A percentile compares a stretch with the other conserved stretches of the same genome.
Evolutionary conservation across 2,888 invertebrate genomes (phyloP).

Genomic region (Aphodius sticticus): DNA sequence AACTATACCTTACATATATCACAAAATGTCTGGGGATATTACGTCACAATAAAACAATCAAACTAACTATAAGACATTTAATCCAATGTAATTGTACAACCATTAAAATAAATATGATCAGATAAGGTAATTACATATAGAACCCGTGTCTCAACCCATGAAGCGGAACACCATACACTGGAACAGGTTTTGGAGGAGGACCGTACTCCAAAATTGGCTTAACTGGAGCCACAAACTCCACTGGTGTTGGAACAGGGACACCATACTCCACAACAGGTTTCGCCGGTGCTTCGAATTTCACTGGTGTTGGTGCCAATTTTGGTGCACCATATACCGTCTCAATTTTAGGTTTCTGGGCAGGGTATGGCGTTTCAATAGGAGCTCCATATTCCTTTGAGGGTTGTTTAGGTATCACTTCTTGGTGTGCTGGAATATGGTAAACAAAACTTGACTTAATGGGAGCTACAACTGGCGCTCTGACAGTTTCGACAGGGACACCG

Average conservation of each 20-base stretch:
- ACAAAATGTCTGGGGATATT: too few relatives aligned
- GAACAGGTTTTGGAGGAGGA: background rate
- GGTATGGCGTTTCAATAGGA: background rate
- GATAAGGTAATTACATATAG: background rate
- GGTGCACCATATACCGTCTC: background rate
- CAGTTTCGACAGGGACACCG: background rate
- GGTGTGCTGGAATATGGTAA: background rate
- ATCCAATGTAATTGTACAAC: background rate
- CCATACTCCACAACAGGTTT: background rate
- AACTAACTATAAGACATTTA: background rate
- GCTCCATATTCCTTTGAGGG: background rate
- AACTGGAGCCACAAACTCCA: background rate
- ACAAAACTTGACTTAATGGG: background rate
- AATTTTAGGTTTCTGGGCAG: background rate
- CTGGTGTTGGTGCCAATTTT: background rate
- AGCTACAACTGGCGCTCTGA: background rate
- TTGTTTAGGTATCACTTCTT: background rate
- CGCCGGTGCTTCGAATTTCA: background rate
- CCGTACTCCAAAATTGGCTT: too few relatives aligned
- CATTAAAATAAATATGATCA: background rate
- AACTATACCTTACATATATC: too few relatives aligned
- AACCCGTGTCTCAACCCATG: background rate
- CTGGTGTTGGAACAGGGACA: background rate
- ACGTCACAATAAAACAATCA: background rate
- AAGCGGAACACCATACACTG: background rate